Evolutionary conservation across 2,797 vertebrate species (phyloP).

Genomic region (Fundulus diaphanus): DNA sequence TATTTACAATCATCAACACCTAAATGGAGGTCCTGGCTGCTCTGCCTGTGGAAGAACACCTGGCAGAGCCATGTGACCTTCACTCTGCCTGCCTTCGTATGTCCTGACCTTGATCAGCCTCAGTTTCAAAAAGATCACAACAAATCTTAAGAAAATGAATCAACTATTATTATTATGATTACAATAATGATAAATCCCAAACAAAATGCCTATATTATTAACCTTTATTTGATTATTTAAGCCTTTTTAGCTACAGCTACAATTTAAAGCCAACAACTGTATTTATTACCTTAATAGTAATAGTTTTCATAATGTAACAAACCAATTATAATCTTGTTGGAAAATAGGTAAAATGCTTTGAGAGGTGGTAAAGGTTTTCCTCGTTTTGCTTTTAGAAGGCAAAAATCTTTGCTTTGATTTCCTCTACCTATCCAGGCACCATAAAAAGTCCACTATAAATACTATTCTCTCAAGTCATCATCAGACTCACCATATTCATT

Average conservation of each 20-base stretch:
- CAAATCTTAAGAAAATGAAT: neutral
- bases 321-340: neutral
- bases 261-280: neutral
- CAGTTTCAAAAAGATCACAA: neutral
- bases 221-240: neutral
- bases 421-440: too few species aligned
- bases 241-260: neutral
- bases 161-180: neutral
- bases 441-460: too few species aligned
- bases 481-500: neutral
- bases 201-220: neutral
- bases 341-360: neutral
- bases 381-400: too few species aligned
- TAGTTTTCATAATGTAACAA: neutral
- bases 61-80: conserved; percentile 60
- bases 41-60: neutral
- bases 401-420: too few species aligned
- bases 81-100: neutral
- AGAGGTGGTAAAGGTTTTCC: neutral
- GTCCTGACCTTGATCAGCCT: conserved; percentile 32
- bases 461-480: too few species aligned
- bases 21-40: conserved; percentile 52
- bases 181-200: neutral
- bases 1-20: conserved; percentile 15
- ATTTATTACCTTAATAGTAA: too few species aligned